Conservation (phyloP, 2,113 vertebrate genomes). For the Malurus melanocephalus region DNA sequence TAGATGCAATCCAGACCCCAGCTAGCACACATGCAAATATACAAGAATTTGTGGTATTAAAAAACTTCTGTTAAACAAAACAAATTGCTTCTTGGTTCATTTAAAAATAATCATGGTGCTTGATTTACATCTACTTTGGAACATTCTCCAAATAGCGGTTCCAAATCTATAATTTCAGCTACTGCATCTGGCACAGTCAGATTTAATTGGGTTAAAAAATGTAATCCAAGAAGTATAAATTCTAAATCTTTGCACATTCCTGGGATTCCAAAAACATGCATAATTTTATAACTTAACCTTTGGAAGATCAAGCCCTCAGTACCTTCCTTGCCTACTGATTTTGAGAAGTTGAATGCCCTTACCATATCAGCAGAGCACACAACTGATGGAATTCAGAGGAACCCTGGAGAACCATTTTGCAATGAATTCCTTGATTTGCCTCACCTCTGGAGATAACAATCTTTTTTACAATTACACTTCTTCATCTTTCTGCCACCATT, state of each 20-base stretch:
- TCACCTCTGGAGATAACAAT: not conserved
- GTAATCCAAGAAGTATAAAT: conserved; percentile 70
- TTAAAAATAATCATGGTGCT: conserved; percentile 48
- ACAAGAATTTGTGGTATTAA: conserved; percentile 27
- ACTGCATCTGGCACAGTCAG: conserved; percentile 59
- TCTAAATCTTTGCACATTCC: conserved; percentile 72
- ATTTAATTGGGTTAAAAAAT: conserved; percentile 72
- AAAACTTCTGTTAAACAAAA: not conserved
- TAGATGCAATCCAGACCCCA: not conserved
- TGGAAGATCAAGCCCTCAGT: not conserved
- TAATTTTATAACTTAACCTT: conserved; percentile 34
- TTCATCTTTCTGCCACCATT: not conserved
- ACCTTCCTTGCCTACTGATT: not conserved
- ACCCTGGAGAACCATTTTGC: not conserved
- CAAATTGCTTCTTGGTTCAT: conserved; percentile 15
- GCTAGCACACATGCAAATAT: not conserved
- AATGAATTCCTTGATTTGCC: not conserved
- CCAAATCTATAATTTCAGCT: conserved; percentile 63
- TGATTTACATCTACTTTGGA: conserved; percentile 61
- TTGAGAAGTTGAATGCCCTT: not conserved
- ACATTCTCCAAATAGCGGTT: conserved; percentile 29
- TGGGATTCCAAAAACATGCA: conserved; percentile 63
- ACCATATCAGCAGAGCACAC: not conserved
- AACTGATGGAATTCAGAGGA: not conserved
- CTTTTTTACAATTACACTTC: not conserved